phyloP scores from a whole-genome alignment of 2,113 vertebrate genomes.

The Rhombomys opimus region DNA sequence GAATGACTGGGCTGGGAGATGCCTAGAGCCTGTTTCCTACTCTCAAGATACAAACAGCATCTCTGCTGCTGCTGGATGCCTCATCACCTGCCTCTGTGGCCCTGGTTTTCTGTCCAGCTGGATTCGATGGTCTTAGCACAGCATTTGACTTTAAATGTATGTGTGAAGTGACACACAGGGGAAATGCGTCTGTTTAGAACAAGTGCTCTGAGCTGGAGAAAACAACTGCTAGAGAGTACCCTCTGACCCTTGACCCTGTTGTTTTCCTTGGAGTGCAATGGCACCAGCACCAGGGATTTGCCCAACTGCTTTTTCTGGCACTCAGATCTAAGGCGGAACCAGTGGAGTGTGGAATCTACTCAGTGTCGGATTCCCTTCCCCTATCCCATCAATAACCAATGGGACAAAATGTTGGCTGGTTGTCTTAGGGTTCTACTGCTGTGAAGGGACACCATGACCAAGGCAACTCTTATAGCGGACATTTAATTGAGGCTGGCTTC shows the following conservation, averaged over 20 bases:
- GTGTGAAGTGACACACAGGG: no score
- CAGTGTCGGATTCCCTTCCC: neutral
- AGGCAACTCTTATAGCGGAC: no score
- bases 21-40: neutral
- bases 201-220: neutral
- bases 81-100: no score
- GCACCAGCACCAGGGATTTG: no score
- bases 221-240: neutral
- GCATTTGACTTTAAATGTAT: neutral
- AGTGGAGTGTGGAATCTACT: neutral
- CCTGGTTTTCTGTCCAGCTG: neutral
- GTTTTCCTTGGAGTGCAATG: neutral
- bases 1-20: neutral
- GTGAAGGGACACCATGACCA: no score
- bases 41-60: neutral
- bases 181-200: neutral
- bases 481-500: no score
- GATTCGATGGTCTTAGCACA: neutral
- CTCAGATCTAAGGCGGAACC: neutral
- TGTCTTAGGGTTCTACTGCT: no score
- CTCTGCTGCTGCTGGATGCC: neutral
- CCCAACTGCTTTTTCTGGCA: neutral
- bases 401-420: neutral
- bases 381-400: neutral
- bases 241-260: neutral